phyloP scores from a whole-genome alignment of 2,113 vertebrate species.

The Hystrix brachyura region DNA sequence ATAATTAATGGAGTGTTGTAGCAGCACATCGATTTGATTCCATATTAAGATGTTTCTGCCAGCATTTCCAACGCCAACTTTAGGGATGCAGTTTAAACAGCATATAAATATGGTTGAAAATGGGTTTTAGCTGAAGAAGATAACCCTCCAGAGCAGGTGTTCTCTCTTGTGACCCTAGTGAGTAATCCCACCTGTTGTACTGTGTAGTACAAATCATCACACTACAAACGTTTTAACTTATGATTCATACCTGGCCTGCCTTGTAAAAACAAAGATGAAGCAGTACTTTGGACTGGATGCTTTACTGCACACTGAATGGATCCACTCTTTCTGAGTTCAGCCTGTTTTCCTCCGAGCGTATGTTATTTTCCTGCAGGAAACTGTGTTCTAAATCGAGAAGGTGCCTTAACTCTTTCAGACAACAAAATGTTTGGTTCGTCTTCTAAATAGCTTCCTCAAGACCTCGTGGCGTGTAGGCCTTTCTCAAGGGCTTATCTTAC shows the following conservation, averaged over 20 bases:
- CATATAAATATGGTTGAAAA: slow-evolving; percentile 52
- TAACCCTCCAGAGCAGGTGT: slow-evolving; percentile 67
- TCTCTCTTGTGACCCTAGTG: slow-evolving; percentile 63
- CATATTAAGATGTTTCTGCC: slow-evolving; percentile 53
- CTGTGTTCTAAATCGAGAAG: slow-evolving; percentile 55
- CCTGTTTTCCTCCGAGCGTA: not conserved
- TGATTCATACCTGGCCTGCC: slow-evolving; percentile 60
- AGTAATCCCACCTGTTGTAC: slow-evolving; percentile 61
- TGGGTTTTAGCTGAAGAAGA: slow-evolving; percentile 51
- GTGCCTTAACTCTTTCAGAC: slow-evolving; percentile 62
- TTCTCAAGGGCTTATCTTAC: slow-evolving; percentile 2
- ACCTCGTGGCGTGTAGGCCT: not conserved
- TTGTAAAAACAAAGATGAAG: slow-evolving; percentile 71
- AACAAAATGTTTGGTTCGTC: not conserved
- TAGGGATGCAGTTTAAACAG: slow-evolving; percentile 36
- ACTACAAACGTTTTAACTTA: slow-evolving; percentile 48
- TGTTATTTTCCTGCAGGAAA: slow-evolving; percentile 62
- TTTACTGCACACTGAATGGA: not conserved
- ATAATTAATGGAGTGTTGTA: slow-evolving; percentile 19
- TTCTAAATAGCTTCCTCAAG: slow-evolving; percentile 1
- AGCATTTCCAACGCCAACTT: slow-evolving; percentile 29
- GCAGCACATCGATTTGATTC: slow-evolving; percentile 41
- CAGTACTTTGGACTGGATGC: not conserved
- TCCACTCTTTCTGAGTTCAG: not conserved
- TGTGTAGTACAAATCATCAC: slow-evolving; percentile 10